A percentile compares a stretch with the other conserved stretches of the same genome.
Conservation (phyloP, 2,113 vertebrate genomes). For the Tachysurus fulvidraco region DNA sequence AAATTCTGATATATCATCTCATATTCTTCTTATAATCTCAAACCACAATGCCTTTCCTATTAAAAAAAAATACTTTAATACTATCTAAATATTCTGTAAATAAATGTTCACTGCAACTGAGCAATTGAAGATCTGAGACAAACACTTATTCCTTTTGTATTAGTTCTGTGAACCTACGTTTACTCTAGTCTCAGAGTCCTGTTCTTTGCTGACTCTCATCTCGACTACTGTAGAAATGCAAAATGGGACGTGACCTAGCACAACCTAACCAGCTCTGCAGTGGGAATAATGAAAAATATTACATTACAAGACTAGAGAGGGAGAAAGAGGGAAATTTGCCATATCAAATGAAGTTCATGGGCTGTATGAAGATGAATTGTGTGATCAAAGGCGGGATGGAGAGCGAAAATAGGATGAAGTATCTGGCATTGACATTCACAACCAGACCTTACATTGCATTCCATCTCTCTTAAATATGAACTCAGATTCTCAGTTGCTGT, state of each 20-base stretch:
- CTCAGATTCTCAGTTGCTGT: neutral
- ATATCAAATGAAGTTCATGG: conserved; percentile 38
- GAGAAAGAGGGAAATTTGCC: neutral
- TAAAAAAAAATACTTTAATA: too few species aligned
- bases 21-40: too few species aligned
- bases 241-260: neutral
- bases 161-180: too few species aligned
- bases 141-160: too few species aligned
- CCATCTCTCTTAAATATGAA: neutral
- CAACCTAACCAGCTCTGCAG: conserved; percentile 17
- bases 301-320: neutral
- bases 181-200: too few species aligned
- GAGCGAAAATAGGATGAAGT: conserved; percentile 18
- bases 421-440: conserved; percentile 30
- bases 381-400: conserved; percentile 36
- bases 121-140: too few species aligned
- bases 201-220: too few species aligned
- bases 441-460: neutral
- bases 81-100: too few species aligned
- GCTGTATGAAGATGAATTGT: conserved; percentile 34
- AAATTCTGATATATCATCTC: too few species aligned
- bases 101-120: too few species aligned
- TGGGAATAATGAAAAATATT: conserved; percentile 22
- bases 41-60: too few species aligned
- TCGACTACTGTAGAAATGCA: neutral